A percentile compares a stretch with the other conserved stretches of the same genome.
These are phyloP conservation scores for Synanthedon vespiformis DNA, from an alignment of 2,888 invertebrate species.

Conservation along the genomic window DNA sequence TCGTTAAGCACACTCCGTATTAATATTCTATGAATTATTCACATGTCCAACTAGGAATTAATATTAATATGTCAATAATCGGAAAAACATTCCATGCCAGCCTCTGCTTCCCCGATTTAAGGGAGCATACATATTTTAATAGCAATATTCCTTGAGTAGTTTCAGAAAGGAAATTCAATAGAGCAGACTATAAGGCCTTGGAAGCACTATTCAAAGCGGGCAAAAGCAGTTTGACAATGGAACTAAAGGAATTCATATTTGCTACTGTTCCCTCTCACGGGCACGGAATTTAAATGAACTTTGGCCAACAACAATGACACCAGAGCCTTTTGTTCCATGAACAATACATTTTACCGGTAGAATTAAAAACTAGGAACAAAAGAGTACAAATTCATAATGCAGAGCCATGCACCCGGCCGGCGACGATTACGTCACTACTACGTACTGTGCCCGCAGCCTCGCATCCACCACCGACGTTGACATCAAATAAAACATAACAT, in stretches of 20 bases:
- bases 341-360: conserved; percentile 67
- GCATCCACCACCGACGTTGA: background rate
- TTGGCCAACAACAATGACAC: conserved; percentile 68
- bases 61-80: conserved; percentile 1
- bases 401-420: conserved; percentile 33
- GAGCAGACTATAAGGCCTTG: conserved; percentile 2
- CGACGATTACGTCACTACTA: conserved; percentile 36
- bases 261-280: conserved; percentile 65
- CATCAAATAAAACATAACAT: background rate
- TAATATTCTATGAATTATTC: background rate
- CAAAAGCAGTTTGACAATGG: conserved; percentile 60
- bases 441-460: conserved; percentile 8
- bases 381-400: conserved; percentile 67
- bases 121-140: background rate
- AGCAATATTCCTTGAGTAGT: background rate
- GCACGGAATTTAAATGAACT: conserved; percentile 67
- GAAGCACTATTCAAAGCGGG: conserved; percentile 38
- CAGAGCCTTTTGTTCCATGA: conserved; percentile 63
- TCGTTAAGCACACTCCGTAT: background rate
- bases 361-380: conserved; percentile 67
- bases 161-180: conserved; percentile 3
- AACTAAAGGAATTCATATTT: conserved; percentile 66
- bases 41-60: background rate
- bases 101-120: background rate
- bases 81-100: background rate